Evolutionary conservation across 2,888 invertebrate species (phyloP).

Genomic region (Agrilus cyanescens): DNA sequence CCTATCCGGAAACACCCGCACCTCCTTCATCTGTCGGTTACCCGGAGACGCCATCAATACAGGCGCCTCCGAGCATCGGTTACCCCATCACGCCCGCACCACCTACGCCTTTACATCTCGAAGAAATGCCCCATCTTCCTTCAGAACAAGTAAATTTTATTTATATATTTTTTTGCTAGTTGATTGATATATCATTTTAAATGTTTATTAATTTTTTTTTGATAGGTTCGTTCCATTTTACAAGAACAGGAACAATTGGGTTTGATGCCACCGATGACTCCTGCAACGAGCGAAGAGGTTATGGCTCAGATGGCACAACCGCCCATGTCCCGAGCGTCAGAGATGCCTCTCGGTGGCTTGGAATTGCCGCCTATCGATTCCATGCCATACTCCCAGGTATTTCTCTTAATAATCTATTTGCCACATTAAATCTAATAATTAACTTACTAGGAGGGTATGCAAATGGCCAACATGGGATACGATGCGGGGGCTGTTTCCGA

Average conservation of each 20-base stretch:
- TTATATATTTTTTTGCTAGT: neutral
- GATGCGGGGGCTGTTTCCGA: constrained; percentile 49
- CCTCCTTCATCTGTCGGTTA: constrained; percentile 36
- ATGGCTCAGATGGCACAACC: constrained; percentile 24
- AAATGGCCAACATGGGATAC: constrained; percentile 64
- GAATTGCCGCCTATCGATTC: constrained; percentile 12
- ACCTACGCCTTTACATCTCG: constrained; percentile 33
- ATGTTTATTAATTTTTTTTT: constrained; percentile 4
- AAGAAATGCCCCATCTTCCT: constrained; percentile 51
- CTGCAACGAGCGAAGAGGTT: constrained; percentile 28
- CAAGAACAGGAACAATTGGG: constrained; percentile 31
- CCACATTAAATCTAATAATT: neutral
- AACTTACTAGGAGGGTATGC: constrained; percentile 21
- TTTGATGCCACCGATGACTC: constrained; percentile 29
- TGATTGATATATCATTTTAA: neutral
- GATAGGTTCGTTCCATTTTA: constrained; percentile 30
- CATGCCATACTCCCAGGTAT: neutral
- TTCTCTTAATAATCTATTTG: neutral
- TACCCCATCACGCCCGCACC: constrained; percentile 24
- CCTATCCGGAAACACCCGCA: constrained; percentile 28
- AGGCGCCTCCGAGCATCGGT: constrained; percentile 19
- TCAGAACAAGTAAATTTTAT: constrained; percentile 40
- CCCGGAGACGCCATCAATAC: constrained; percentile 28
- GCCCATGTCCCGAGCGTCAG: constrained; percentile 19
- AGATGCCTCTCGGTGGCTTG: constrained; percentile 20